These are phyloP conservation scores for Planococcus citri DNA, from an alignment of 1,140 invertebrate genomes.

Conservation along the genomic window DNA sequence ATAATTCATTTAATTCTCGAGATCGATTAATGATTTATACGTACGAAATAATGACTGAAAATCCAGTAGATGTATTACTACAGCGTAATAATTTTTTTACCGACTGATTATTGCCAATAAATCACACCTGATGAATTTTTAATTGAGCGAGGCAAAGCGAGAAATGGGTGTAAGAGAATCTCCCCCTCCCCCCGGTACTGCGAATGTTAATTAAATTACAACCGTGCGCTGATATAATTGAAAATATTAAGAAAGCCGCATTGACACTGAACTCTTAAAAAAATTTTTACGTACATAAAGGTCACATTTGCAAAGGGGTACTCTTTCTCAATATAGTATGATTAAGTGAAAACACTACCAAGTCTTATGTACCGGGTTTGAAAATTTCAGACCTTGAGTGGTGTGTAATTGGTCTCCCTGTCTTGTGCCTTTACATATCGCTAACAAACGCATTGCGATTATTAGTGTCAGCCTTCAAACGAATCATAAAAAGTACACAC, in stretches of 20 bases:
- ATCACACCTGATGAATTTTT: too few species aligned
- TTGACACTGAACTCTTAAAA: neutral
- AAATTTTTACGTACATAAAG: neutral
- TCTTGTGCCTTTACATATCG: neutral
- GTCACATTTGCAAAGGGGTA: neutral
- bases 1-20: too few species aligned
- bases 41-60: too few species aligned
- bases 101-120: too few species aligned
- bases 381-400: neutral
- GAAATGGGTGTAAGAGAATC: neutral
- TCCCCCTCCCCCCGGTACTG: too few species aligned
- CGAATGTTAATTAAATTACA: too few species aligned
- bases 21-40: too few species aligned
- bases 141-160: neutral
- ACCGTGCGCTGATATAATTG: neutral
- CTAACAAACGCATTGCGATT: constrained; percentile 12
- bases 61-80: too few species aligned
- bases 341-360: neutral
- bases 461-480: constrained; percentile 18
- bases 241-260: neutral
- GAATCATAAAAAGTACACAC: constrained; percentile 11
- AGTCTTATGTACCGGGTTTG: too few species aligned
- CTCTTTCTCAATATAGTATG: neutral
- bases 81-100: too few species aligned
- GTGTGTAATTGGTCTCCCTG: neutral